Conservation (phyloP, 2,113 vertebrate genomes). For the Illadopsis cleaveri region DNA sequence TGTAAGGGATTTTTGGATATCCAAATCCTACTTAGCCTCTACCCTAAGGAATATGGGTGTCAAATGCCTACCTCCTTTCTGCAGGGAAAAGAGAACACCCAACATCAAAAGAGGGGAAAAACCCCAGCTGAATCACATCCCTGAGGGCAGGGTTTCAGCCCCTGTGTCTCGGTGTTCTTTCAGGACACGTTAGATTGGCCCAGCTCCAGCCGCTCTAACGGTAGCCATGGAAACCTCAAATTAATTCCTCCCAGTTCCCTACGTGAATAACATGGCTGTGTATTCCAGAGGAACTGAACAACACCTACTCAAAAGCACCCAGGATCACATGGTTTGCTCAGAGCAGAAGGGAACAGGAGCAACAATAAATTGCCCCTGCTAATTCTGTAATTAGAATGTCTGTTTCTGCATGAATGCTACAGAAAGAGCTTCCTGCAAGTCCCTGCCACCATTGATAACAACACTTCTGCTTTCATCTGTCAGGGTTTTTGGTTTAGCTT, state of each 20-base stretch:
- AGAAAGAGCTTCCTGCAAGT: background rate
- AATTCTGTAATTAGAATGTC: background rate
- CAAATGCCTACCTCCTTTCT: background rate
- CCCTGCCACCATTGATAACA: background rate
- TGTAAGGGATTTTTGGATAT: background rate
- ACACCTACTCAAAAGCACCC: background rate
- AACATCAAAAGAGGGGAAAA: background rate
- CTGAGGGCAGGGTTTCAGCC: background rate
- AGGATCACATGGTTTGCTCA: background rate
- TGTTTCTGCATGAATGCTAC: background rate
- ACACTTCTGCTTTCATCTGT: background rate
- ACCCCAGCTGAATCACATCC: background rate
- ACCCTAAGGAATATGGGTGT: background rate
- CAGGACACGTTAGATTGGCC: slow-evolving; percentile 18
- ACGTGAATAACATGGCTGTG: background rate
- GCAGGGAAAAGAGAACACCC: background rate
- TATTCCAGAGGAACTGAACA: background rate
- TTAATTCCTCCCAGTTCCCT: slow-evolving; percentile 24
- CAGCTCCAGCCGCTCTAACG: background rate
- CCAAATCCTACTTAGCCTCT: background rate
- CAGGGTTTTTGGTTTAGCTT: background rate
- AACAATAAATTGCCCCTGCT: background rate
- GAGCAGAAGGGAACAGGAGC: background rate
- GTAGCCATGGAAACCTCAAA: slow-evolving; percentile 33
- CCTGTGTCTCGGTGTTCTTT: background rate